Base-by-base conservation (phyloP, 2,797 vertebrate genomes). In the Saxicola maurus region DNA sequence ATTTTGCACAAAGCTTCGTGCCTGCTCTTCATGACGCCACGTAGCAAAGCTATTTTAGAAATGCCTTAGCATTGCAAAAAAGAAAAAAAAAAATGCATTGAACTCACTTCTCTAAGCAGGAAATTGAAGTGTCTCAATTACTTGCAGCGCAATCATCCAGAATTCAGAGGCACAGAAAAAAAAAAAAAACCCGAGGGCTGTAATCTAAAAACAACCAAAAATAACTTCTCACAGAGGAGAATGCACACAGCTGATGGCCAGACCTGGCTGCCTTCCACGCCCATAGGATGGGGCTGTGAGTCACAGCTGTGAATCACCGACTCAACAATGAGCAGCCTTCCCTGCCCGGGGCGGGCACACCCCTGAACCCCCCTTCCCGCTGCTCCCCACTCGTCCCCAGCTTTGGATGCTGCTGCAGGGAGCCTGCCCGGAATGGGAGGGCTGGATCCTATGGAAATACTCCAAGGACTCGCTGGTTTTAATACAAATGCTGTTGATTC, bases 161-260 rank as follows among this genome's bases (percentile, higher is more conserved):
- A 92, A 93, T 94, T 94, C 92, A 94, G 77, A 92, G 23, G 76
- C 82, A 79, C 8, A 40, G 38, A 5, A 76, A 67, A 73, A 35
- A 33, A 33, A 33, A 33, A 52, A 46, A 48, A 48, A 48, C 7
- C 42, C 57, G 62, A 93, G 55, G 25, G 43, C 82, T 87, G 93
- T 93, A 61, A 93, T 95, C 87, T 83, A 65, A 89, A 94, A 92
- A 68, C 17, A 40, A 17, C 85, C 87, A 17, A 94, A 93, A 95
- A 94, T 94, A 95, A 74, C 82, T 89, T 11, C 57, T 74, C 1
- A 0, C 12, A 10, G 64, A 2, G 30, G 57, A 88, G 64, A 81
- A 79, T 9, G 67, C 67, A n/a, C 82, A 77, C 91, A 95, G 94
- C 92, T 95, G 89, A 94, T 37, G 89, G 68, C 57, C 89, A 89